phyloP scores from a whole-genome alignment of 2,888 invertebrate species.

The Disparrhopalites patrizii region DNA sequence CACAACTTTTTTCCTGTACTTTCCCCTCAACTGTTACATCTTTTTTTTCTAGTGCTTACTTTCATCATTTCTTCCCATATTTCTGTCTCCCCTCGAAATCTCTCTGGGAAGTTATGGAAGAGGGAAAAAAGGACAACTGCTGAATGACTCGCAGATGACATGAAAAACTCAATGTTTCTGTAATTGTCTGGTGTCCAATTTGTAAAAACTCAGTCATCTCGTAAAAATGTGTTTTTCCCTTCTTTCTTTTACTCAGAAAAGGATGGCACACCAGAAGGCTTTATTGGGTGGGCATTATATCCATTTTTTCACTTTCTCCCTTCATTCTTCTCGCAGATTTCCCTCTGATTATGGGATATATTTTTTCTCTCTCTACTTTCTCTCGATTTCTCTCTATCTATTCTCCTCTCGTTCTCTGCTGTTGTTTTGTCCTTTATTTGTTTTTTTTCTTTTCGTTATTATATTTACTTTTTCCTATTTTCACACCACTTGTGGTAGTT shows the following conservation, averaged over 20 bases:
- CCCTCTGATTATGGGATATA: neutral
- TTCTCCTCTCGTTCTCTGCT: too few species aligned
- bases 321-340: too few species aligned
- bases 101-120: too few species aligned
- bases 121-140: slow-evolving; percentile 2
- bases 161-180: slow-evolving; percentile 25
- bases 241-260: too few species aligned
- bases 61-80: neutral
- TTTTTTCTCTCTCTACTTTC: neutral
- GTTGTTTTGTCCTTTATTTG: neutral
- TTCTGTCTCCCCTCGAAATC: too few species aligned
- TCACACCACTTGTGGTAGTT: slow-evolving; percentile 14
- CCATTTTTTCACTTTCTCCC: slow-evolving; percentile 30
- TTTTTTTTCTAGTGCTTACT: slow-evolving; percentile 1
- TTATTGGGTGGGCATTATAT: too few species aligned
- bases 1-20: slow-evolving; percentile 18
- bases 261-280: too few species aligned
- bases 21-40: slow-evolving; percentile 20
- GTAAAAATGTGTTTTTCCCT: slow-evolving; percentile 36
- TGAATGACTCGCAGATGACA: slow-evolving; percentile 28
- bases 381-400: neutral
- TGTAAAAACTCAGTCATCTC: slow-evolving; percentile 31
- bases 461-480: neutral
- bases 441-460: neutral
- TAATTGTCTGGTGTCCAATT: slow-evolving; percentile 26